Evolutionary conservation across 2,113 vertebrate genomes (phyloP).

Genomic region (Rhinolophus ferrumequinum): DNA sequence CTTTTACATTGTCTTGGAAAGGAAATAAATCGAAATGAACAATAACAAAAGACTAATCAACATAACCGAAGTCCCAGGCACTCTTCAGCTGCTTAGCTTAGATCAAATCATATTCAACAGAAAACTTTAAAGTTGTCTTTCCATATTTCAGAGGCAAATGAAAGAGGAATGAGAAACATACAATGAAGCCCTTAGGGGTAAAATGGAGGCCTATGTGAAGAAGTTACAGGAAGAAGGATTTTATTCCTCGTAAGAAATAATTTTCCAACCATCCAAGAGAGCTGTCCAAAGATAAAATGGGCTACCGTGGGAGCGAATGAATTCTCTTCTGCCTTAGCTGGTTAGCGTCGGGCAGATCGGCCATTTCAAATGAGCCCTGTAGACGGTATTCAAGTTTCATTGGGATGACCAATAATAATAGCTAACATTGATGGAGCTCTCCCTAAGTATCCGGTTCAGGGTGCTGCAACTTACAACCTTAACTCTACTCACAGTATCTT

Average conservation of each 20-base stretch:
- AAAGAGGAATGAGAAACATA: background rate
- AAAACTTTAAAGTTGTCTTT: background rate
- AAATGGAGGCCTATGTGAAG: background rate
- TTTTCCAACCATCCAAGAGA: background rate
- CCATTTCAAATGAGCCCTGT: background rate
- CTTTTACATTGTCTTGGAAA: conserved; percentile 29
- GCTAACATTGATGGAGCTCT: background rate
- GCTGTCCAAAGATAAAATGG: background rate
- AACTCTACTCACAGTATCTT: too few relatives aligned
- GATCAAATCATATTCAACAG: background rate
- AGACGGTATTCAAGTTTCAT: background rate
- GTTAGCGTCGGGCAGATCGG: background rate
- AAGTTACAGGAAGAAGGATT: background rate
- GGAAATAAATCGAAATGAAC: conserved; percentile 21
- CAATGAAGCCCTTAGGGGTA: fast-evolving
- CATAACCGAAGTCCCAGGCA: background rate
- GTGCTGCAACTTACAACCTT: background rate
- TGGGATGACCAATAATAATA: too few relatives aligned
- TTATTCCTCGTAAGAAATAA: background rate
- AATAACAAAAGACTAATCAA: conserved; percentile 31
- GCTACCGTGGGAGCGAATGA: background rate
- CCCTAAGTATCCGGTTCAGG: background rate
- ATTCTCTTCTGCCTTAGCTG: background rate
- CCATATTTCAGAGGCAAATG: background rate
- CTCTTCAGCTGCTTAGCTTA: background rate